Evolutionary conservation across 2,113 vertebrate genomes (phyloP).

Genomic region (Indicator indicator): DNA sequence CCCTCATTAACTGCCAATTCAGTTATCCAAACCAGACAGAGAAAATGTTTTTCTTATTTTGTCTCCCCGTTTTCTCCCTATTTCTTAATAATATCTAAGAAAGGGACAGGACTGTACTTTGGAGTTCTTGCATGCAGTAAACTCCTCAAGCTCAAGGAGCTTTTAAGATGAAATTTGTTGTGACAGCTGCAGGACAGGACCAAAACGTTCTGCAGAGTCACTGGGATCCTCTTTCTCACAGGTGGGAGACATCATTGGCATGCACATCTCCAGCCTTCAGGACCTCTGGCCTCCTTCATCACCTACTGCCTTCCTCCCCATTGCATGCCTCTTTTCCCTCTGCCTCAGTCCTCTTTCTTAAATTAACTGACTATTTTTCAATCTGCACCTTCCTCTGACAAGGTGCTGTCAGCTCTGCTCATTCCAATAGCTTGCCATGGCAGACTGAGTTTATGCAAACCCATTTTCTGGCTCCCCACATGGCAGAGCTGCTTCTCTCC

Average conservation of each 20-base stretch:
- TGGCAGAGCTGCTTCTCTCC: background rate
- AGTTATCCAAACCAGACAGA: constrained; percentile 14
- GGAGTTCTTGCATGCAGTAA: background rate
- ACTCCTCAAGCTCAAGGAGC: background rate
- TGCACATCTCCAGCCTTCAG: background rate
- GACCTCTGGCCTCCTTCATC: background rate
- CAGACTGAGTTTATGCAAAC: constrained; percentile 41
- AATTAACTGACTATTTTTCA: constrained; percentile 31
- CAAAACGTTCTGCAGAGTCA: background rate
- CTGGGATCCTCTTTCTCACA: background rate
- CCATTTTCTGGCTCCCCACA: background rate
- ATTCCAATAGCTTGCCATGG: background rate
- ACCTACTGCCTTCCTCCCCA: background rate
- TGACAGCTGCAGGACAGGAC: background rate
- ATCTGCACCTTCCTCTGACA: background rate
- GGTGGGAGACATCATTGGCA: background rate
- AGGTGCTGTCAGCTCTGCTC: constrained; percentile 29
- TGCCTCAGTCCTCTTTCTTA: background rate
- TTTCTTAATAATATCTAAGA: background rate
- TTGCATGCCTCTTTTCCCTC: background rate
- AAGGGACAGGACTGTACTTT: background rate
- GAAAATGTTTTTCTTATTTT: background rate
- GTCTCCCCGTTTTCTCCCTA: background rate
- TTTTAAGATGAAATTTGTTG: background rate
- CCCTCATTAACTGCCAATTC: constrained; percentile 27